These are phyloP conservation scores for Podarcis siculus DNA, from an alignment of 2,797 vertebrate species.

Conservation along the genomic window DNA sequence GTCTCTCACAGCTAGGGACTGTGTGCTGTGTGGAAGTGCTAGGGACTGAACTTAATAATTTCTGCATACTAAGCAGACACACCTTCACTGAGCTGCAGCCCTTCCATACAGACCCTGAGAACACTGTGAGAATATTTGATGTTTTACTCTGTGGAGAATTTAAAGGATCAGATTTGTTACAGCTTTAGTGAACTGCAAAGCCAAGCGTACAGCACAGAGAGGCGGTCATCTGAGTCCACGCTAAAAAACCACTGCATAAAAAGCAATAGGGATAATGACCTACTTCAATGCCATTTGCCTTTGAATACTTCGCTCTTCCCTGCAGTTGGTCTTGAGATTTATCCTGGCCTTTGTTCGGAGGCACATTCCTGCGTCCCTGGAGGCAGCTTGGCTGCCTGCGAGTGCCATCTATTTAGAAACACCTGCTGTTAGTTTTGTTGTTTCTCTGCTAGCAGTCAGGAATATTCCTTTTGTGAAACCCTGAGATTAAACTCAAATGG, in stretches of 20 bases:
- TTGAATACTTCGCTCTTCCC: constrained; percentile 1
- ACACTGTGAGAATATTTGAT: neutral
- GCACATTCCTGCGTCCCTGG: constrained; percentile 23
- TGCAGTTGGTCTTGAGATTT: constrained; percentile 31
- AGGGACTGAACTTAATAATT: neutral
- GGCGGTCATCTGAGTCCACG: neutral
- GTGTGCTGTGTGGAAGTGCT: too few species aligned
- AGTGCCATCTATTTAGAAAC: constrained; percentile 36
- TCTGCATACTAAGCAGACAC: neutral
- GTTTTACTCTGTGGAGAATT: neutral
- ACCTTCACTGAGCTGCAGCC: neutral
- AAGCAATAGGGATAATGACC: constrained; percentile 14
- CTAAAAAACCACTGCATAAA: neutral
- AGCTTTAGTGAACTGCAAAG: neutral
- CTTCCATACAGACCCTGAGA: neutral
- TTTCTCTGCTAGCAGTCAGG: constrained; percentile 40
- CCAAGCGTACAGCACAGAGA: neutral
- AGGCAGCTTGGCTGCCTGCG: constrained; percentile 38
- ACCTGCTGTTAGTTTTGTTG: constrained; percentile 42
- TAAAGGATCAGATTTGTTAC: neutral
- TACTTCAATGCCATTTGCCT: fast-evolving
- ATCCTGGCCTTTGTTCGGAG: constrained; percentile 28
- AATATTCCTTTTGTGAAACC: constrained; percentile 42
- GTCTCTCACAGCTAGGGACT: too few species aligned
- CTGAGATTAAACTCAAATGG: constrained; percentile 36